phyloP scores from a whole-genome alignment of 2,797 vertebrate genomes.

The Xenopus petersii region DNA sequence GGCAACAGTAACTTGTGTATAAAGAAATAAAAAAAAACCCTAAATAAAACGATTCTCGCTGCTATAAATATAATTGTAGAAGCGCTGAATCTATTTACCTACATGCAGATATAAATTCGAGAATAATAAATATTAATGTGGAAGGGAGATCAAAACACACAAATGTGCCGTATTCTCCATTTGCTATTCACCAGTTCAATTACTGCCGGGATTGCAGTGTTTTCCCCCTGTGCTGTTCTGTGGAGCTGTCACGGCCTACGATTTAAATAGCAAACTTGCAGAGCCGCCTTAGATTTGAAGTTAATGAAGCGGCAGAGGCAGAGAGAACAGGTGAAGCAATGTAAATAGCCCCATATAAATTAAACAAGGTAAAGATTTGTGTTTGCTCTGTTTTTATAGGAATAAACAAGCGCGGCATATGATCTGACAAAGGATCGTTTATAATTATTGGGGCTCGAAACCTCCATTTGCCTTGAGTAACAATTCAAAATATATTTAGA shows the following conservation, averaged over 20 bases:
- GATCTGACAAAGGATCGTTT: no score
- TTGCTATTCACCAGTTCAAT: not conserved
- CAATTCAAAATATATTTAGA: no score
- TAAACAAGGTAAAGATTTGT: constrained; percentile 33
- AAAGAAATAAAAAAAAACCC: no score
- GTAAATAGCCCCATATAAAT: constrained; percentile 35
- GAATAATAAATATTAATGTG: not conserved
- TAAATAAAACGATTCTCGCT: no score
- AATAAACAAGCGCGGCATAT: constrained; percentile 17
- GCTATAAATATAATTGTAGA: not conserved
- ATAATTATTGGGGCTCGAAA: no score
- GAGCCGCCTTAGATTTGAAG: constrained; percentile 25
- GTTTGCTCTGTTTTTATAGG: constrained; percentile 7
- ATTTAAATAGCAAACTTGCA: constrained; percentile 26
- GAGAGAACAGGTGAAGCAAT: constrained; percentile 18
- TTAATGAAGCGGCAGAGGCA: constrained; percentile 30
- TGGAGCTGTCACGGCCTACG: constrained; percentile 2
- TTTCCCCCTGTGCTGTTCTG: not conserved
- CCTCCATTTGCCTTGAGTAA: no score
- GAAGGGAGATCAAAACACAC: not conserved
- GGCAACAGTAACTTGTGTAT: no score
- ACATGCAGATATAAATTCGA: not conserved
- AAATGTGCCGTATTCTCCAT: not conserved
- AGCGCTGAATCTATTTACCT: not conserved
- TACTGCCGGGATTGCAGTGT: not conserved